Evolutionary conservation across 2,888 invertebrate genomes (phyloP), one percentile per base, ranked within the genome.

Genomic region (Eulithis prunata): DNA sequence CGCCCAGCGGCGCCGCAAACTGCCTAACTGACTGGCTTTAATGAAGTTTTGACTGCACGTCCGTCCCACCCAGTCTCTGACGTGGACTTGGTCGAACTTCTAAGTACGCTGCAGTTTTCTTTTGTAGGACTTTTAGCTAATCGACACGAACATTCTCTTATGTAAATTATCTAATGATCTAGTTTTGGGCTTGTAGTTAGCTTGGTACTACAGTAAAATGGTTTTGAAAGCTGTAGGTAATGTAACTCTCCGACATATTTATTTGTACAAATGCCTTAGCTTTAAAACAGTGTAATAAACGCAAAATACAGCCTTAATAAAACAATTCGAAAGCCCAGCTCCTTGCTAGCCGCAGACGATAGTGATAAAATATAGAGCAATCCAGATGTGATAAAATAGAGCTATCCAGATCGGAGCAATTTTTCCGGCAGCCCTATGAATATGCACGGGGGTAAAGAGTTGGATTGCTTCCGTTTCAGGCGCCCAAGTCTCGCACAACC

Each of bases 1-100:
- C 70, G 62, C 46, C 58, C 76, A 73, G 73, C 77, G 41, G 41
- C 41, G 72, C 79, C 75, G 79, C 85, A 80, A 86, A 84, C 84
- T 84, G 84, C 82, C 81, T 79, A 78, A 80, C 83, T 81, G 82
- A 81, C 80, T 79, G 77, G 75, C 76, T 81, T 81, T 83, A 85
- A 84, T 82, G 80, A 84, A 84, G 82, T 84, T 84, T 79, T 78
- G 83, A 83, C 78, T 82, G 71, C 81, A 74, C 72, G 76, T 75
- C 71, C 74, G 73, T 74, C 69, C 69, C 68, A 66, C 61, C 71
- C 70, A 64, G 73, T 71, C 73, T 74, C 72, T 73, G 75, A 76
- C 75, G 68, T 69, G 71, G 66, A 73, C 72, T 76, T 74, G 41
- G 63, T 56, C 64, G 61, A 73, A 73, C 65, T 71, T 70, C 67